Evolutionary conservation across 1,140 invertebrate genomes (phyloP).

Genomic region (Drosophila ironensis): DNA sequence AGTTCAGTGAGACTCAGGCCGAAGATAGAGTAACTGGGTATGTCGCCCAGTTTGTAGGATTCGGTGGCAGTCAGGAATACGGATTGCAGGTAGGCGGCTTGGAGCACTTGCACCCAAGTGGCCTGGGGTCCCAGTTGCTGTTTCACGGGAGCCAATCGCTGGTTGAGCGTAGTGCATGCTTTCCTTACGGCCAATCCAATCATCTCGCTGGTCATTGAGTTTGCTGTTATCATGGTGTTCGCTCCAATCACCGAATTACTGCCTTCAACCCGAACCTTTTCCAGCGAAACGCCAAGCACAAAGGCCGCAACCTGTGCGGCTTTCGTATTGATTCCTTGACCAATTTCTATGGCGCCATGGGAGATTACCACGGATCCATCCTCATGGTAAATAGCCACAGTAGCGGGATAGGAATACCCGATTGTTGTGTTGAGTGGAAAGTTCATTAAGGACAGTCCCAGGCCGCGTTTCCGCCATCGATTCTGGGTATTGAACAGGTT

Average conservation of each 20-base stretch:
- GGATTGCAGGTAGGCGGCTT: slow-evolving; percentile 83
- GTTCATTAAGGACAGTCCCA: slow-evolving; percentile 84
- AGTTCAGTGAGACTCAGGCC: slow-evolving; percentile 86
- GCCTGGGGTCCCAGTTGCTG: slow-evolving; percentile 83
- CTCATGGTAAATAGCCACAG: slow-evolving; percentile 85
- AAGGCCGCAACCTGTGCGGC: slow-evolving; percentile 89
- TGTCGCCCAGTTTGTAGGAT: slow-evolving; percentile 81
- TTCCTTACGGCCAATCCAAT: slow-evolving; percentile 86
- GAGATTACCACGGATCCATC: slow-evolving; percentile 87
- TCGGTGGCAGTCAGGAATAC: slow-evolving; percentile 86
- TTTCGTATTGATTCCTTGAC: slow-evolving; percentile 88
- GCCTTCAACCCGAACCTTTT: slow-evolving; percentile 87
- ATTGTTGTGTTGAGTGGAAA: slow-evolving; percentile 84
- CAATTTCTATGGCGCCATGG: slow-evolving; percentile 88
- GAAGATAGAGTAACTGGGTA: slow-evolving; percentile 83
- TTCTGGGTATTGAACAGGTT: slow-evolving; percentile 85
- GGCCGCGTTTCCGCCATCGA: slow-evolving; percentile 87
- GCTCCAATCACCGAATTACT: slow-evolving; percentile 85
- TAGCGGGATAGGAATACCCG: slow-evolving; percentile 82
- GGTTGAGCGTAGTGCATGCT: slow-evolving; percentile 86
- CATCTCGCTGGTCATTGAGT: slow-evolving; percentile 87
- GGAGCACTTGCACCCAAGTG: slow-evolving; percentile 86
- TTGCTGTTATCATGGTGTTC: slow-evolving; percentile 86
- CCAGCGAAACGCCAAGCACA: slow-evolving; percentile 87
- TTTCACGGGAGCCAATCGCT: slow-evolving; percentile 86